phyloP scores from a whole-genome alignment of 2,113 vertebrate genomes.

The Alouatta palliata region DNA sequence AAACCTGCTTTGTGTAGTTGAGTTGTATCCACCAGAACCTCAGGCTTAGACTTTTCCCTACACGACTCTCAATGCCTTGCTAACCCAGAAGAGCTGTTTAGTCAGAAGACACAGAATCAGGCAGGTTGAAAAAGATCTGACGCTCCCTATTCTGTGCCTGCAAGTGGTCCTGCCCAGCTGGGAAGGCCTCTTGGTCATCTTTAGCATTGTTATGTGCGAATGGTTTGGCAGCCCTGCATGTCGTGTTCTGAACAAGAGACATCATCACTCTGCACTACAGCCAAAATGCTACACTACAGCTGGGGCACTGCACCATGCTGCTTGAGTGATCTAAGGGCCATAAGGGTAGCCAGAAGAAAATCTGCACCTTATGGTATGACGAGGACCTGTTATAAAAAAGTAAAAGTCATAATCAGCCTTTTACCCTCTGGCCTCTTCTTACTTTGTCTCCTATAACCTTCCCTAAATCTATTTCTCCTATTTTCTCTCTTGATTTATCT shows the following conservation, averaged over 20 bases:
- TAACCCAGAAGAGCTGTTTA: background rate
- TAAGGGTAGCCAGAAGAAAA: background rate
- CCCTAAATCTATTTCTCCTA: background rate
- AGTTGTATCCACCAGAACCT: background rate
- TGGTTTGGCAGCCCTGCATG: background rate
- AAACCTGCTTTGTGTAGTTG: background rate
- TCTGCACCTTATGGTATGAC: background rate
- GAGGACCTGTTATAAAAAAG: background rate
- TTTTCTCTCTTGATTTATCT: background rate
- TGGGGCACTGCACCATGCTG: background rate
- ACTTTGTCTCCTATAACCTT: background rate
- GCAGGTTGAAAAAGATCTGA: background rate
- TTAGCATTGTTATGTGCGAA: background rate
- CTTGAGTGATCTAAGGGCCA: background rate
- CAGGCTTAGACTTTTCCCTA: background rate
- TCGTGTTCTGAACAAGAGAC: background rate
- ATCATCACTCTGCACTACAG: background rate
- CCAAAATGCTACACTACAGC: background rate
- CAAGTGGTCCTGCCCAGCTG: background rate
- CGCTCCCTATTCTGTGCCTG: background rate
- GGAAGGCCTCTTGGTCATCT: background rate
- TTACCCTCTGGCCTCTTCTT: background rate
- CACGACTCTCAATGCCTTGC: background rate
- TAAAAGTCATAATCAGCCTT: background rate
- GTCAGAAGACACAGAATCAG: constrained; percentile 10